Conservation (phyloP, 1,140 invertebrate species). For the Drosophila navojoa region DNA sequence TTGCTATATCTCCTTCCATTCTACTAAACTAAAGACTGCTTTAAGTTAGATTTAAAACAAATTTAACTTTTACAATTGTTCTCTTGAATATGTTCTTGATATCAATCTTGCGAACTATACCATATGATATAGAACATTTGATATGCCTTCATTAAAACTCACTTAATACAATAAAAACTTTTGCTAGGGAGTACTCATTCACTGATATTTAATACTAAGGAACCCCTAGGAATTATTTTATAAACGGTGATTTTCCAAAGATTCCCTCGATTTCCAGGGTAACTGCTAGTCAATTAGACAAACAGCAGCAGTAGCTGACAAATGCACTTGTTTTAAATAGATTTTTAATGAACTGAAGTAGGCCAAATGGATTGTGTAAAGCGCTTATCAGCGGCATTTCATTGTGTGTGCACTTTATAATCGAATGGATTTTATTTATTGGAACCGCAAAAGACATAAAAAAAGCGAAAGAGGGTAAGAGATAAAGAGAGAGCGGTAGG, state of each 20-base stretch:
- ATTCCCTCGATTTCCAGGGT: background rate
- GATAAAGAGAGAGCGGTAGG: conserved; percentile 7
- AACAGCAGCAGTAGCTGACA: background rate
- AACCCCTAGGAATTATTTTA: no score
- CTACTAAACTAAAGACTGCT: no score
- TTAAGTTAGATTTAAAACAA: no score
- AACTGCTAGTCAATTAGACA: background rate
- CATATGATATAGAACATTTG: no score
- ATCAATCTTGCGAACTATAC: no score
- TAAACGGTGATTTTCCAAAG: background rate
- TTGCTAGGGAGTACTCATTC: no score
- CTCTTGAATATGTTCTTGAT: no score
- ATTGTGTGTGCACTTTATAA: conserved; percentile 77
- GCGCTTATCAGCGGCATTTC: conserved; percentile 70
- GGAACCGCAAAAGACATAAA: conserved; percentile 48
- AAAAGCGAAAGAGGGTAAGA: background rate
- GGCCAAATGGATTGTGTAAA: conserved; percentile 71
- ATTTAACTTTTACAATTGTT: no score
- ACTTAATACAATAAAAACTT: no score
- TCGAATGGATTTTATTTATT: conserved; percentile 79
- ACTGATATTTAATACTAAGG: no score
- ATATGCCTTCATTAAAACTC: no score
- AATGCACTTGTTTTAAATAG: conserved; percentile 64
- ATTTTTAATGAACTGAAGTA: conserved; percentile 81
- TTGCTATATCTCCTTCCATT: no score